Evolutionary conservation across 2,888 invertebrate species (phyloP).

Genomic region (Dynastes grantii): DNA sequence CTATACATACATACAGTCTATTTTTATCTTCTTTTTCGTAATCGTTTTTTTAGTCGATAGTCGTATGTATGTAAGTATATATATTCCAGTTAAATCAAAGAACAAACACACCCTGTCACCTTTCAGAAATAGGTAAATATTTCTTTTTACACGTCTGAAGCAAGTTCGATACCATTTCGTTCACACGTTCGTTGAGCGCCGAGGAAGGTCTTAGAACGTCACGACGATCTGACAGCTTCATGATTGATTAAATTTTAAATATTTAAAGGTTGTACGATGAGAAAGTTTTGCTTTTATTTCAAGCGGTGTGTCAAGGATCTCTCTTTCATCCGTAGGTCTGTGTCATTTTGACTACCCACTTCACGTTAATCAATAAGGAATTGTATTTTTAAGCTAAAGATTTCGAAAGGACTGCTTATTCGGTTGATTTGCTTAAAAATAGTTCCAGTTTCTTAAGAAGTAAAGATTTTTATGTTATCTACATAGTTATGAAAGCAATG

Average conservation of each 20-base stretch:
- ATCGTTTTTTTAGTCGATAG: too few species aligned
- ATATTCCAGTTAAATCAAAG: background rate
- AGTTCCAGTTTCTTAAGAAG: too few species aligned
- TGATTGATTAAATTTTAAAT: constrained; percentile 37
- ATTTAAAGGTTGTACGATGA: constrained; percentile 21
- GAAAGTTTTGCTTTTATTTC: constrained; percentile 1
- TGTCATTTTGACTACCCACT: background rate
- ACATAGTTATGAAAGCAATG: too few species aligned
- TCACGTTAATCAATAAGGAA: too few species aligned
- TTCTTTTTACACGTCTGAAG: background rate
- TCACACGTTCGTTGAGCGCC: background rate
- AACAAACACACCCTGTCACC: background rate
- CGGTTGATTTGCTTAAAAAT: too few species aligned
- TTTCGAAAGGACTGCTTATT: too few species aligned
- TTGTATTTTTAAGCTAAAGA: too few species aligned
- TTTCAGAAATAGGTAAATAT: constrained; percentile 9
- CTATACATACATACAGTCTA: background rate
- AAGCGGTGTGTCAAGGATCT: background rate
- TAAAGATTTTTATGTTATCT: too few species aligned
- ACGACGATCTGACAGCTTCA: constrained; percentile 5
- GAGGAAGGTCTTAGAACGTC: constrained; percentile 8
- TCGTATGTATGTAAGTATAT: too few species aligned
- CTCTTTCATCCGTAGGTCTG: background rate
- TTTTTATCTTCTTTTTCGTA: background rate
- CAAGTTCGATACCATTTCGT: constrained; percentile 1